These are phyloP conservation scores for Tiliacea citrago DNA, from an alignment of 2,888 invertebrate species.

Conservation along the genomic window DNA sequence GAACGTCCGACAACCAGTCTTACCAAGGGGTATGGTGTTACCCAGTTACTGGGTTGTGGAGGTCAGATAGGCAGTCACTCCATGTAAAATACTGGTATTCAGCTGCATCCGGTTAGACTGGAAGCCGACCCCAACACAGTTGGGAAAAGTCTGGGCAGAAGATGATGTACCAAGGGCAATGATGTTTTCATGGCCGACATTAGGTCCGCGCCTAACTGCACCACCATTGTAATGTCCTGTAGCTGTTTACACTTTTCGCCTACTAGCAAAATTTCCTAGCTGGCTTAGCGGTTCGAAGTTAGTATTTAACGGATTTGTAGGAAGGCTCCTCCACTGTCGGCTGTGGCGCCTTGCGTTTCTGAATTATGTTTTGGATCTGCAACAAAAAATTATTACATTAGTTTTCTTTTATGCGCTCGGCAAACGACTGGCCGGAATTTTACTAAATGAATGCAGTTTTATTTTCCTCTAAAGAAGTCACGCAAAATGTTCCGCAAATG, in stretches of 20 bases:
- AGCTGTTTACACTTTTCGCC: background rate
- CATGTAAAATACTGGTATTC: too few relatives aligned
- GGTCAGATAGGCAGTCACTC: too few relatives aligned
- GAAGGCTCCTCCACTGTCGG: constrained; percentile 90
- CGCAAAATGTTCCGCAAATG: too few relatives aligned
- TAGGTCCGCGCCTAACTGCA: background rate
- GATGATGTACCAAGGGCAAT: background rate
- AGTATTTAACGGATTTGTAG: constrained; percentile 93
- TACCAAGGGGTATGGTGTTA: too few relatives aligned
- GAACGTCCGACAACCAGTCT: too few relatives aligned
- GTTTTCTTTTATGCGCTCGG: background rate
- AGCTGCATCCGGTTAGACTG: too few relatives aligned
- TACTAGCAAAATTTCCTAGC: background rate
- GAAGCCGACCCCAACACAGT: too few relatives aligned
- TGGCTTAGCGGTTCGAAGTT: constrained; percentile 47
- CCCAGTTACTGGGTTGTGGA: too few relatives aligned
- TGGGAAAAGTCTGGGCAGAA: too few relatives aligned
- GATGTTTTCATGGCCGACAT: background rate
- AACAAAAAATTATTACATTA: constrained; percentile 62
- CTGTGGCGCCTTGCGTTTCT: constrained; percentile 93
- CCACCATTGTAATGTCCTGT: background rate
- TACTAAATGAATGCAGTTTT: too few relatives aligned
- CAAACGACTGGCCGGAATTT: too few relatives aligned
- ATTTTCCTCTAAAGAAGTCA: too few relatives aligned
- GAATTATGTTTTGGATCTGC: constrained; percentile 95